These are phyloP conservation scores for Littorina saxatilis DNA, from an alignment of 1,140 invertebrate genomes.

Conservation along the genomic window DNA sequence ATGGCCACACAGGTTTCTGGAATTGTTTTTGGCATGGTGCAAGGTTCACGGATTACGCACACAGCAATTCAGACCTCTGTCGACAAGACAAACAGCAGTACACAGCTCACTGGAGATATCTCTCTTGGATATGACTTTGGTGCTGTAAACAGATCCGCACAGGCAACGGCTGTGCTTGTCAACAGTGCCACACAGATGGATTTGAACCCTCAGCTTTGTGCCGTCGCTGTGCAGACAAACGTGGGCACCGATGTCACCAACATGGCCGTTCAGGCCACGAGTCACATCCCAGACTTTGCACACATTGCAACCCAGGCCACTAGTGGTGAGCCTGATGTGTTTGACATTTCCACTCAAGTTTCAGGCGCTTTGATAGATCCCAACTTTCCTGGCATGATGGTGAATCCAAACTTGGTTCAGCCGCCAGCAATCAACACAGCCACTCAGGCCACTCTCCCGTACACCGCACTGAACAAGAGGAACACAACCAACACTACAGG, in stretches of 20 bases:
- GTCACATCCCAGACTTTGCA: neutral
- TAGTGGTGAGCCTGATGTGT: too few species aligned
- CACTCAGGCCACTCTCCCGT: constrained; percentile 7
- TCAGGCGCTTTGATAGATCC: too few species aligned
- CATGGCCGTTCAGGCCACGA: constrained; percentile 13
- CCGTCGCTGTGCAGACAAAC: neutral
- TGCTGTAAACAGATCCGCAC: neutral
- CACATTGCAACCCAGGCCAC: constrained; percentile 14
- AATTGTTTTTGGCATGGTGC: neutral
- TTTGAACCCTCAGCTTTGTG: neutral
- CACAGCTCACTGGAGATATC: neutral
- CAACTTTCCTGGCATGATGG: too few species aligned
- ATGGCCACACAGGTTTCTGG: neutral
- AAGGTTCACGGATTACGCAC: neutral
- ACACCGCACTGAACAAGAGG: neutral
- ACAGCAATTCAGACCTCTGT: constrained; percentile 1
- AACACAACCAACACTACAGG: constrained; percentile 13
- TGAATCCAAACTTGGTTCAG: too few species aligned
- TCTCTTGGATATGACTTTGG: too few species aligned
- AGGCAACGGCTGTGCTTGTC: neutral
- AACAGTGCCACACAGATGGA: neutral
- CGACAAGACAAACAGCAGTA: neutral
- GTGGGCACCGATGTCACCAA: neutral
- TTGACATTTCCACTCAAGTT: too few species aligned
- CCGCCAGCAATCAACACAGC: neutral